phyloP scores from a whole-genome alignment of 92 coral and sea anemone genomes.

The Isaurus tuberculatus region DNA sequence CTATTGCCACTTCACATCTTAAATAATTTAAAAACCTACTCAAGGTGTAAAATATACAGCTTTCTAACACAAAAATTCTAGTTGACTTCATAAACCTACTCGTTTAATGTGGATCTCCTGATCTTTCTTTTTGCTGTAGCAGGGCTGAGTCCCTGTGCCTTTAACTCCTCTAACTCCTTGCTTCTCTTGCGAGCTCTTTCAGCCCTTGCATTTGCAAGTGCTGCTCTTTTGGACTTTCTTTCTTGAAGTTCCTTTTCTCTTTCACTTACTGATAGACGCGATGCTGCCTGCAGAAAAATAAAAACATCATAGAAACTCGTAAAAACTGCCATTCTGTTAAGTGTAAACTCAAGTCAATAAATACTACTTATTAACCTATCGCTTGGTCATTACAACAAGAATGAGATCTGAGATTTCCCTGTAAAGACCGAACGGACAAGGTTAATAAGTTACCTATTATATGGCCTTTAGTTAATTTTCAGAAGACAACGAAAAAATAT shows the following conservation, averaged over 20 bases:
- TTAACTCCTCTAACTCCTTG: conserved; percentile 47
- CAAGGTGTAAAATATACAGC: neutral
- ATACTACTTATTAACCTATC: too few relatives aligned
- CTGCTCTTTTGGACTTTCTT: conserved; percentile 68
- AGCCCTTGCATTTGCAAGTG: conserved; percentile 90
- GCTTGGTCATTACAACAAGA: too few relatives aligned
- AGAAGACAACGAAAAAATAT: too few relatives aligned
- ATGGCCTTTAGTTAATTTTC: too few relatives aligned
- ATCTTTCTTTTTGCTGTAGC: conserved; percentile 1
- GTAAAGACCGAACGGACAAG: too few relatives aligned
- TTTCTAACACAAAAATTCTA: neutral
- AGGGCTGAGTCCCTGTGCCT: neutral
- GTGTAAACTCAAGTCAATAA: too few relatives aligned
- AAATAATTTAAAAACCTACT: too few relatives aligned
- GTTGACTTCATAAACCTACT: neutral
- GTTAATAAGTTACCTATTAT: too few relatives aligned
- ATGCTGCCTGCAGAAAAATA: conserved; percentile 12
- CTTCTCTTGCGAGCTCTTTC: conserved; percentile 92
- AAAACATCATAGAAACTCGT: neutral
- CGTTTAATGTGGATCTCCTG: conserved; percentile 6
- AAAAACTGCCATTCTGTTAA: neutral
- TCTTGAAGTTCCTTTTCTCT: conserved; percentile 63
- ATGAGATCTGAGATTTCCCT: too few relatives aligned
- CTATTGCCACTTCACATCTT: too few relatives aligned
- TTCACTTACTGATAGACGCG: conserved; percentile 41